A percentile compares a stretch with the other conserved stretches of the same genome.
Conservation (phyloP, 2,888 invertebrate species). For the Standfussiana lucernea region DNA sequence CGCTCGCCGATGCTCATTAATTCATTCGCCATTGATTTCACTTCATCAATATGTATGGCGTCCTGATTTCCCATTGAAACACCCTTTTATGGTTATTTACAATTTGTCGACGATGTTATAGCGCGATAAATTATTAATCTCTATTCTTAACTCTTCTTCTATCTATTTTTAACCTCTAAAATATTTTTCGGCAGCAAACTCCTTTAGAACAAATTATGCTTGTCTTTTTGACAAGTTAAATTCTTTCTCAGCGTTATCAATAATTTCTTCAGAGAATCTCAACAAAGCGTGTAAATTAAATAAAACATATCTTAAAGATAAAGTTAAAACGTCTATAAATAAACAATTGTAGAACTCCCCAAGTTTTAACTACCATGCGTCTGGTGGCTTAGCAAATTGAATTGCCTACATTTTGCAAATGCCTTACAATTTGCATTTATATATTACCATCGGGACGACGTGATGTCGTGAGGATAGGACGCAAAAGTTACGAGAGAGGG, state of each 20-base stretch:
- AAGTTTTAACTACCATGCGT: constrained; percentile 61
- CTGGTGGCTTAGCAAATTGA: constrained; percentile 58
- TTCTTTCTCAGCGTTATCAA: background rate
- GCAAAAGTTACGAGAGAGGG: constrained; percentile 5
- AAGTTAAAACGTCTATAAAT: constrained; percentile 34
- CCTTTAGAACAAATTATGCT: constrained; percentile 16
- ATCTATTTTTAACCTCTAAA: no score
- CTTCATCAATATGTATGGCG: constrained; percentile 49
- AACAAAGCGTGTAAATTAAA: constrained; percentile 24
- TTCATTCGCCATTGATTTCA: constrained; percentile 54
- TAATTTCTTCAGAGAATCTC: constrained; percentile 11
- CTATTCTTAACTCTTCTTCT: no score
- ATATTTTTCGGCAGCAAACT: background rate
- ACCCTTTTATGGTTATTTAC: constrained; percentile 33
- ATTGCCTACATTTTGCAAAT: constrained; percentile 58
- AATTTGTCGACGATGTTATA: constrained; percentile 31
- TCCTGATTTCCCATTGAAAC: constrained; percentile 31
- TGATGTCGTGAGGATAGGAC: constrained; percentile 18
- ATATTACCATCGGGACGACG: constrained; percentile 35
- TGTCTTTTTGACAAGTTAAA: constrained; percentile 4
- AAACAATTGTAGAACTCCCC: constrained; percentile 52
- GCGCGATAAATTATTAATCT: constrained; percentile 31
- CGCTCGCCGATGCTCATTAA: constrained; percentile 49
- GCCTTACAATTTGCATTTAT: constrained; percentile 61
- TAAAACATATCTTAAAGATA: constrained; percentile 33